These are phyloP conservation scores for Diadema setosum DNA, from an alignment of 35 echinoderm and acorn worm genomes.

Conservation along the genomic window DNA sequence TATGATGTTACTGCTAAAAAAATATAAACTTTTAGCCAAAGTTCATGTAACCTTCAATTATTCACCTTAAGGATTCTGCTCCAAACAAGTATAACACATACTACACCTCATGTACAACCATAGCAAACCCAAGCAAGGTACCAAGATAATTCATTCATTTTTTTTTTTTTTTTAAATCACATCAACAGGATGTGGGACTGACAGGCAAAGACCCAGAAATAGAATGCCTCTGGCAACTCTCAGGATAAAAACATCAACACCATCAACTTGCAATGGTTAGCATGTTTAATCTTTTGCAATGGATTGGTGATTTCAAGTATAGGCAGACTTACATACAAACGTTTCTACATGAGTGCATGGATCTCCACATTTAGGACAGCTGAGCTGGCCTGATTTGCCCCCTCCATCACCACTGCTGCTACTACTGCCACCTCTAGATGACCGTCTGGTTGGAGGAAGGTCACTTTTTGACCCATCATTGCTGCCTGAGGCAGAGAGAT, in stretches of 20 bases:
- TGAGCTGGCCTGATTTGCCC: constrained; percentile 69
- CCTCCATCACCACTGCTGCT: constrained; percentile 33
- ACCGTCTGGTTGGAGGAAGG: constrained; percentile 12
- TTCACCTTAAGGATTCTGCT: no score
- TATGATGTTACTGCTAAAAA: no score
- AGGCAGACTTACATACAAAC: constrained; percentile 87
- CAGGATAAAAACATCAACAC: no score
- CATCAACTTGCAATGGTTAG: no score
- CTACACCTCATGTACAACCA: no score
- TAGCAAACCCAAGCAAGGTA: neutral
- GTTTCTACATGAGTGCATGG: constrained; percentile 97
- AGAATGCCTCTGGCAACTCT: neutral
- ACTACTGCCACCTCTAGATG: neutral
- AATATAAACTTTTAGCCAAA: no score
- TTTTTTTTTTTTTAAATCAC: neutral
- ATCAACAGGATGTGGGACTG: neutral
- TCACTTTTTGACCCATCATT: neutral
- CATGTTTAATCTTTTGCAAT: no score
- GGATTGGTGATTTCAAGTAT: neutral
- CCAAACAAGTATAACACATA: no score
- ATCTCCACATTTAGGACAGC: constrained; percentile 93
- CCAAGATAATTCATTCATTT: neutral
- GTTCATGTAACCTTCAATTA: no score
- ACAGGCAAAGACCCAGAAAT: neutral
- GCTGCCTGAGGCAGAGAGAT: neutral